These are phyloP conservation scores for Epizoanthus stellaris DNA, from an alignment of 92 coral and sea anemone genomes.

Conservation along the genomic window DNA sequence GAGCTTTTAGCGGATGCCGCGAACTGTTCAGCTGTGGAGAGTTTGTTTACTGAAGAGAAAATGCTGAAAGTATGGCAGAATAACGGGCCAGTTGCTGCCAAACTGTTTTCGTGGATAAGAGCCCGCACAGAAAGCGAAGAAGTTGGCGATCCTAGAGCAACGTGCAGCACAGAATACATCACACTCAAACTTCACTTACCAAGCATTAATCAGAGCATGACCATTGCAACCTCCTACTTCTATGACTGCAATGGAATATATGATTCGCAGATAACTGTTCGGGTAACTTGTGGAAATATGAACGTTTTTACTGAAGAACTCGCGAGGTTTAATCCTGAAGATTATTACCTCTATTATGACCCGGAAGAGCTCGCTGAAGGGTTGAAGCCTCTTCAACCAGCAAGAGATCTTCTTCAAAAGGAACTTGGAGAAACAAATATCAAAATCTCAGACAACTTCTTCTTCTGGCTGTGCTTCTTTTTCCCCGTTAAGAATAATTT, in stretches of 20 bases:
- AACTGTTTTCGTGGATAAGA: conserved; percentile 66
- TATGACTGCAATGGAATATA: conserved; percentile 26
- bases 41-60: conserved; percentile 32
- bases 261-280: conserved; percentile 27
- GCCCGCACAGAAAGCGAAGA: conserved; percentile 22
- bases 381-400: conserved; percentile 47
- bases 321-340: conserved; percentile 9
- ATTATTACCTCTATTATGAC: conserved; percentile 19
- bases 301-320: conserved; percentile 14
- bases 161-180: conserved; percentile 6
- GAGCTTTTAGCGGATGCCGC: conserved; percentile 28
- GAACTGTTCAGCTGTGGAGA: conserved; percentile 14
- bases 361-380: conserved; percentile 17
- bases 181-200: conserved; percentile 46
- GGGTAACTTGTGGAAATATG: conserved; percentile 51
- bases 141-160: conserved; percentile 21
- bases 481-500: conserved; percentile 44
- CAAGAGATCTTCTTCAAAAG: conserved; percentile 46
- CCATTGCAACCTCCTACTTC: conserved; percentile 32
- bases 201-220: conserved; percentile 27
- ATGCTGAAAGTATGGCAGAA: conserved; percentile 55
- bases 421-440: conserved; percentile 62
- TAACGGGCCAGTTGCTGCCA: conserved; percentile 75
- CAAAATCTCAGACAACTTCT: conserved; percentile 49
- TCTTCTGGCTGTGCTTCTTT: conserved; percentile 60